phyloP scores from a whole-genome alignment of 2,797 vertebrate species.

The Micrastur ruficollis region DNA sequence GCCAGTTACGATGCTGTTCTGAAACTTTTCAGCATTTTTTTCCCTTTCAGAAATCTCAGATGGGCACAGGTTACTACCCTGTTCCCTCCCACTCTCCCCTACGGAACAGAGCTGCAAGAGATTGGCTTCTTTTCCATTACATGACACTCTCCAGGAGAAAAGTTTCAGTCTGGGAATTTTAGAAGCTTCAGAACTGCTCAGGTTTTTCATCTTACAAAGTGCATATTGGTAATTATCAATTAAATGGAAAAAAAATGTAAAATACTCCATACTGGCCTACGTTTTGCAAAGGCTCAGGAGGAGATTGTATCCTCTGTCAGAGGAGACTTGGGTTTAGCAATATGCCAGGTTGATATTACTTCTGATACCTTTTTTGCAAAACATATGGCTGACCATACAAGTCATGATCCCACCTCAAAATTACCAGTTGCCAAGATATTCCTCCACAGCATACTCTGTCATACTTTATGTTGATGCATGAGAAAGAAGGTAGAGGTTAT shows the following conservation, averaged over 20 bases:
- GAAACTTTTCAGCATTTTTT: neutral
- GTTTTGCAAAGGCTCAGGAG: neutral
- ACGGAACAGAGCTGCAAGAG: neutral
- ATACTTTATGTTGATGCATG: fast-evolving
- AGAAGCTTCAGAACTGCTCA: neutral
- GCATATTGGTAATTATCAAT: neutral
- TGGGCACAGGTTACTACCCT: neutral
- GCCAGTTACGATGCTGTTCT: neutral
- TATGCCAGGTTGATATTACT: neutral
- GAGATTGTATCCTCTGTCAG: neutral
- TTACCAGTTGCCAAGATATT: neutral
- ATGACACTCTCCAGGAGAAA: neutral
- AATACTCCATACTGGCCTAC: neutral
- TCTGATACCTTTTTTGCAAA: neutral
- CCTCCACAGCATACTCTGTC: neutral
- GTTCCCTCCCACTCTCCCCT: neutral
- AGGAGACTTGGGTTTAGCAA: neutral
- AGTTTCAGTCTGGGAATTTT: neutral
- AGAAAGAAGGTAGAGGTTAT: neutral
- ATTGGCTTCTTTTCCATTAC: neutral
- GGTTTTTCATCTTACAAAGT: neutral
- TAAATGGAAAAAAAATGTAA: neutral
- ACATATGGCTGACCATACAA: neutral
- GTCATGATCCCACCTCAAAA: neutral
- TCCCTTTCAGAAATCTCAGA: neutral